phyloP scores from a whole-genome alignment of 2,113 vertebrate species.

The Climacteris rufus region DNA sequence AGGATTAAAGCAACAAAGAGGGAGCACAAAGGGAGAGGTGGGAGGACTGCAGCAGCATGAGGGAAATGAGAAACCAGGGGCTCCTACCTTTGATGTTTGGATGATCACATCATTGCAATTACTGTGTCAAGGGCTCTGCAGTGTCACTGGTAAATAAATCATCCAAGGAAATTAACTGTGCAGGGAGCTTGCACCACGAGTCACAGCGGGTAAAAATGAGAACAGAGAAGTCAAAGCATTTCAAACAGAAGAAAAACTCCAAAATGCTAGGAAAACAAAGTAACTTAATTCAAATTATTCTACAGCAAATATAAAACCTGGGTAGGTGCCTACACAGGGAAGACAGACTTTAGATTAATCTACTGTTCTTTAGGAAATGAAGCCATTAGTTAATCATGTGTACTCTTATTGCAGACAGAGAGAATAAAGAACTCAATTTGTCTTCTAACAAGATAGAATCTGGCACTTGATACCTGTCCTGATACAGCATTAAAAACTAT shows the following conservation, averaged over 20 bases:
- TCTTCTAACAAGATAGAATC: not conserved
- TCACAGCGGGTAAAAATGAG: not conserved
- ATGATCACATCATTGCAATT: constrained; percentile 22
- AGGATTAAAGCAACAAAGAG: constrained; percentile 12
- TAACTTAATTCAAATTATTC: not conserved
- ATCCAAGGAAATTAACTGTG: not conserved
- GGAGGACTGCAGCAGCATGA: constrained; percentile 8
- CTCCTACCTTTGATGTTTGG: constrained; percentile 24
- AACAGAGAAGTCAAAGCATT: not conserved
- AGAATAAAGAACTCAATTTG: not conserved
- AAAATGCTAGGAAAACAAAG: not conserved
- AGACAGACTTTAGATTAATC: not conserved
- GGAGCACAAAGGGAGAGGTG: constrained; percentile 12
- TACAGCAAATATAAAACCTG: not conserved
- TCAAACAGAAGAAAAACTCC: not conserved
- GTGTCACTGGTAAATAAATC: constrained; percentile 50
- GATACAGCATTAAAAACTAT: not conserved
- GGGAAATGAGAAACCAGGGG: constrained; percentile 21
- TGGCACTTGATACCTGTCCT: not conserved
- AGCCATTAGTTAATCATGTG: not conserved
- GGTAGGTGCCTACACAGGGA: not conserved
- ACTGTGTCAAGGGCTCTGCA: not conserved
- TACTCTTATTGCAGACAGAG: not conserved
- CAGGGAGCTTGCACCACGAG: not conserved
- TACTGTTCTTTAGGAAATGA: not conserved